Evolutionary conservation across 2,113 vertebrate species (phyloP).

Genomic region (Phyllostomus hastatus): DNA sequence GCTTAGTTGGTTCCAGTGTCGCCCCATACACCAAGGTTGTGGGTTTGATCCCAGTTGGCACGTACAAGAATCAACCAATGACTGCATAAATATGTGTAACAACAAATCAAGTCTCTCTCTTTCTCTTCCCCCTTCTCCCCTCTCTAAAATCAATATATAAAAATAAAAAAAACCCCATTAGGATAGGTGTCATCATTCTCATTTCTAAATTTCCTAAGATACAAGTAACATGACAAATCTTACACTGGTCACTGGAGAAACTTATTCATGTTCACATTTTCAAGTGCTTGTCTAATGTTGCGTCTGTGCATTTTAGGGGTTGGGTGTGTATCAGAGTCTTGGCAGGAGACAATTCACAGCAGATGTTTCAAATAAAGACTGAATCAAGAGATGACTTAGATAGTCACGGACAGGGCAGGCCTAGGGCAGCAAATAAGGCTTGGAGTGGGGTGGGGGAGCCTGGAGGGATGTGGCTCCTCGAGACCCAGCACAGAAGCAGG

Average conservation of each 20-base stretch:
- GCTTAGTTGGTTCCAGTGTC: no score
- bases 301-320: not conserved
- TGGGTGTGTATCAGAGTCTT: not conserved
- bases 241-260: not conserved
- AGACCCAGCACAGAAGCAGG: not conserved
- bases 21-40: no score
- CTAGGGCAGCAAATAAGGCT: not conserved
- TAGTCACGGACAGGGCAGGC: not conserved
- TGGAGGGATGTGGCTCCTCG: not conserved
- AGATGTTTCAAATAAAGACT: slow-evolving; percentile 31
- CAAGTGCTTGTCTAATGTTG: not conserved
- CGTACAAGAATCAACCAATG: no score
- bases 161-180: not conserved
- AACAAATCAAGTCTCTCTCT: no score
- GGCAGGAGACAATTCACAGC: not conserved
- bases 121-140: no score
- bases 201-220: not conserved
- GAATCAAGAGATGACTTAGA: not conserved
- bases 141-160: no score
- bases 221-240: not conserved
- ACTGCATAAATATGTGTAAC: no score
- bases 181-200: not conserved
- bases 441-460: not conserved
- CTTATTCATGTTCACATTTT: not conserved
- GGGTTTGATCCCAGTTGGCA: no score